Evolutionary conservation across 2,888 invertebrate species (phyloP), one percentile per base, ranked within the genome.

Genomic region (Dioctria rufipes): DNA sequence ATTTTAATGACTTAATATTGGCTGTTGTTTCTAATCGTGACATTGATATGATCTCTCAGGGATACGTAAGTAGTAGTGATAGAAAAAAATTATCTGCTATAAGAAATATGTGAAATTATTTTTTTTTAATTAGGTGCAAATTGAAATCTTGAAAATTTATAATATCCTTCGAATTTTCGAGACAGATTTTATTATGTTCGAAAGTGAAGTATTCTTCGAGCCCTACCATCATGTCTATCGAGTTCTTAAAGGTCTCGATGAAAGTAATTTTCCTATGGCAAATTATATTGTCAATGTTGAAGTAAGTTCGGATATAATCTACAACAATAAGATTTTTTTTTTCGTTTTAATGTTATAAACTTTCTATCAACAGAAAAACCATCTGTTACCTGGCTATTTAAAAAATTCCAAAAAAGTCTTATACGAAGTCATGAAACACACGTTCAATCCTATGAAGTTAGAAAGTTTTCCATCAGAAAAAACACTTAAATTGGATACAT

Each of bases 181-280:
- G 40, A 86, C 88, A 0, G 87, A 89, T 0, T 92, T 91, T 82
- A 85, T 92, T 0, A 94, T 96, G 94, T 91, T 94, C 3, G 95
- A 96, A 86, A 93, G 94, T 77, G 93, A 92, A 75, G 93, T 94
- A 0, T 96, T 94, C 87, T 95, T 96, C 86, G 96, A 96, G 85
- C 95, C 96, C 0, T 96, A 96, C 86, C 91, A 93, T 83, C 93
- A 94, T 85, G 94, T 95, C 0, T 89, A 95, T 78, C 91, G 90
- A 83, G 94, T 93, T n/a, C 86, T 96, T 42, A 92, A 94, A 85
- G 88, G 88, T 1, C 91, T 93, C 75, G 88, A 89, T 60, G 85
- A 89, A 39, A 88, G 91, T 5, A 90, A 90, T 43, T 91, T 95
- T 84, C 94, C 95, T 0, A 92, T 95, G 92, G 89, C 90, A 69